Conservation (phyloP, 2,888 invertebrate species). For the Campopleginae sp. region DNA sequence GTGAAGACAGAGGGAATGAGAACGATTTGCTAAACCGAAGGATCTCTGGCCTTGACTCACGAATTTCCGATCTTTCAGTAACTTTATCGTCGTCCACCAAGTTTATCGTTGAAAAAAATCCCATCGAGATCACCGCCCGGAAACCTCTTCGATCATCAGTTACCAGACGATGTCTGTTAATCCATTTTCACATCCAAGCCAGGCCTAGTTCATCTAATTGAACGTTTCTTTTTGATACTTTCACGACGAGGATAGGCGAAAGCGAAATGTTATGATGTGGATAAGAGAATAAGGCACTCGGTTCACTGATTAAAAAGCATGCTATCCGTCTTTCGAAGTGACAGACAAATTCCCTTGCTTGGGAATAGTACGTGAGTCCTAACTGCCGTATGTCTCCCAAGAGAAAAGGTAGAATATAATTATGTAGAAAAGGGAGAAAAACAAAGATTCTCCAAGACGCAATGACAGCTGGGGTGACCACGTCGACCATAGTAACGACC, state of each 20-base stretch:
- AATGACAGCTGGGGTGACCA: constrained; percentile 55
- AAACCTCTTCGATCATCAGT: not conserved
- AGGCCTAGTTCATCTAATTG: not conserved
- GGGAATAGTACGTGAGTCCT: constrained; percentile 20
- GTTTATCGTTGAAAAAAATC: not conserved
- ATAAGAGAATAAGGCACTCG: not conserved
- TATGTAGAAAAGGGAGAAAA: constrained; percentile 44
- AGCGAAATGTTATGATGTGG: not conserved
- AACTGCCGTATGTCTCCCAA: constrained; percentile 15
- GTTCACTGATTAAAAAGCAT: constrained; percentile 4
- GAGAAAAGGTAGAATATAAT: constrained; percentile 37
- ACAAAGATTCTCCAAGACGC: constrained; percentile 34
- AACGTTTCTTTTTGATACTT: not conserved
- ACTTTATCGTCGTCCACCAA: not conserved
- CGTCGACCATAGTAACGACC: constrained; percentile 54
- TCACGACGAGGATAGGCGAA: not conserved
- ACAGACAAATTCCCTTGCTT: not conserved
- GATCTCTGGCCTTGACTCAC: constrained; percentile 2
- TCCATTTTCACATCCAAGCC: not conserved
- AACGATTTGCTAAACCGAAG: constrained; percentile 49
- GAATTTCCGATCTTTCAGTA: not conserved
- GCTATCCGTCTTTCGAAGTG: constrained; percentile 27
- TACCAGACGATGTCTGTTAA: not conserved
- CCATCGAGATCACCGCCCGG: not conserved
- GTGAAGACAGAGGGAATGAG: constrained; percentile 30